Evolutionary conservation across 2,113 vertebrate species (phyloP).

Genomic region (Cebidichthys violaceus): DNA sequence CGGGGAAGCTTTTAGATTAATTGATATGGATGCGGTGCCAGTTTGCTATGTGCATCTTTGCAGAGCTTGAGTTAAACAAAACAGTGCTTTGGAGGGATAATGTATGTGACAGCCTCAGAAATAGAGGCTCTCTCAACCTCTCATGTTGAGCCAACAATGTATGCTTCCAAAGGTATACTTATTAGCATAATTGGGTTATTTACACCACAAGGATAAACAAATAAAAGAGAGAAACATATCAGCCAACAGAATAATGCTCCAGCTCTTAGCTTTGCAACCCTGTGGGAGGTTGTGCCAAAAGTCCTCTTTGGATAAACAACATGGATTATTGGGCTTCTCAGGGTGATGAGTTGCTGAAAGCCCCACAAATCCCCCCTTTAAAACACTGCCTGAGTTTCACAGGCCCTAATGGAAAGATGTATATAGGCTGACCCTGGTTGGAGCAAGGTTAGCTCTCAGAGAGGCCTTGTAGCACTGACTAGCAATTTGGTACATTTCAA

Average conservation of each 20-base stretch:
- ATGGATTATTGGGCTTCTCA: conserved; percentile 68
- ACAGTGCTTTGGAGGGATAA: conserved; percentile 44
- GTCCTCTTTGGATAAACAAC: conserved; percentile 71
- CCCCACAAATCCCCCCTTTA: conserved; percentile 52
- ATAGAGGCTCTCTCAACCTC: conserved; percentile 14
- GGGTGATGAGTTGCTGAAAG: conserved; percentile 69
- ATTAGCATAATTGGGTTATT: conserved; percentile 67
- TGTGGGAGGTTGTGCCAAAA: conserved; percentile 58
- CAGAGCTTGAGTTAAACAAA: conserved; percentile 32
- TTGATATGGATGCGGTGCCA: conserved; percentile 4
- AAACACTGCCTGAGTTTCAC: conserved; percentile 54
- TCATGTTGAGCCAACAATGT: conserved; percentile 53
- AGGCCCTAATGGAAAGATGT: conserved; percentile 56
- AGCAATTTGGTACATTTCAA: conserved; percentile 11
- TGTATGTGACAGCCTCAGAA: conserved; percentile 41
- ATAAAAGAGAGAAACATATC: conserved; percentile 54
- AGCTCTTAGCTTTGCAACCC: conserved; percentile 53
- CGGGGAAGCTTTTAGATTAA: conserved; percentile 24
- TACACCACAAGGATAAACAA: conserved; percentile 39
- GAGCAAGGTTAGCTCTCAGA: conserved; percentile 49
- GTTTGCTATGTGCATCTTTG: conserved; percentile 25
- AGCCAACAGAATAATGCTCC: conserved; percentile 50
- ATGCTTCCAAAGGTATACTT: conserved; percentile 46
- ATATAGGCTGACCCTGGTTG: conserved; percentile 32
- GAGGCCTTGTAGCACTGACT: background rate